Percentiles rank a stretch among this genome's conserved stretches.
These are phyloP conservation scores for Drosophila rellima DNA, from an alignment of 2,888 invertebrate genomes.

Conservation along the genomic window DNA sequence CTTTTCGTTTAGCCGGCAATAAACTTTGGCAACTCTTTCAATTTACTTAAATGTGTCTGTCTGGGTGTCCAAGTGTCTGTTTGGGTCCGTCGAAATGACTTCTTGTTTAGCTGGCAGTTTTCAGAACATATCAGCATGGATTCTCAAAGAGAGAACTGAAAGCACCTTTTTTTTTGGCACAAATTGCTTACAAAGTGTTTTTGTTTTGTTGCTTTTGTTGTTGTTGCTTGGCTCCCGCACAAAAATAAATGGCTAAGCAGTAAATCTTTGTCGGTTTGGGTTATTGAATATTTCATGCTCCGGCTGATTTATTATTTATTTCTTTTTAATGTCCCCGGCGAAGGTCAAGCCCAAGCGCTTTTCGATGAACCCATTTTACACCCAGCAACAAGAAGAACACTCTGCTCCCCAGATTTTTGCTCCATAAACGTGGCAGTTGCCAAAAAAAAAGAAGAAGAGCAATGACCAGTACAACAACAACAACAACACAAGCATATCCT, in stretches of 20 bases:
- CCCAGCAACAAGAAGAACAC: not conserved
- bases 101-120: slow-evolving; percentile 80
- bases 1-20: slow-evolving; percentile 74
- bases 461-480: too few species aligned
- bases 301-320: slow-evolving; percentile 80
- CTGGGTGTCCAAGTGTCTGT: slow-evolving; percentile 19
- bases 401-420: slow-evolving; percentile 41
- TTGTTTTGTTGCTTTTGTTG: slow-evolving; percentile 46
- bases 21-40: slow-evolving; percentile 80
- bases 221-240: slow-evolving; percentile 40
- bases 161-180: slow-evolving; percentile 67
- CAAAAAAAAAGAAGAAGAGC: slow-evolving; percentile 8
- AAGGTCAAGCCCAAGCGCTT: slow-evolving; percentile 72
- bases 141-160: slow-evolving; percentile 20
- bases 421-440: slow-evolving; percentile 40
- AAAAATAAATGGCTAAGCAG: slow-evolving; percentile 80
- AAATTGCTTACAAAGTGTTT: slow-evolving; percentile 81
- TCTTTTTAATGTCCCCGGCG: slow-evolving; percentile 74
- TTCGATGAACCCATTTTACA: slow-evolving; percentile 62
- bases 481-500: slow-evolving; percentile 12
- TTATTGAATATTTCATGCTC: slow-evolving; percentile 82
- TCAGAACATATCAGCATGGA: slow-evolving; percentile 55
- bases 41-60: slow-evolving; percentile 57
- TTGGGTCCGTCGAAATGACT: slow-evolving; percentile 59
- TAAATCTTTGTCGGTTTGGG: slow-evolving; percentile 81